Evolutionary conservation across 2,888 invertebrate species (phyloP).

Genomic region (Cenopis cana): DNA sequence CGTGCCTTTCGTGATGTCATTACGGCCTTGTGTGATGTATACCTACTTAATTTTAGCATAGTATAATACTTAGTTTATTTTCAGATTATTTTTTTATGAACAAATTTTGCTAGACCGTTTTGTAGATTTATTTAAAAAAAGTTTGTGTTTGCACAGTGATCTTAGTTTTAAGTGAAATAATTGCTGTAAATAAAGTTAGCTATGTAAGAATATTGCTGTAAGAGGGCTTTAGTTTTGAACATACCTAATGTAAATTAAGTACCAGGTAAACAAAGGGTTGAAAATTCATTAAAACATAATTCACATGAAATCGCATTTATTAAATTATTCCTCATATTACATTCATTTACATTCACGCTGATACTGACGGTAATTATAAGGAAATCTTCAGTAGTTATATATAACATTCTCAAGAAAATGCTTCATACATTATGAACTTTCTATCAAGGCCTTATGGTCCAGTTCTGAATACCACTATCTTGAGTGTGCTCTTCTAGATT

Average conservation of each 20-base stretch:
- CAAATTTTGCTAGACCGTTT: too few relatives aligned
- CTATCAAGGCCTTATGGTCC: background rate
- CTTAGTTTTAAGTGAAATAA: background rate
- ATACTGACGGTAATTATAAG: slow-evolving; percentile 7
- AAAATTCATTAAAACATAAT: background rate
- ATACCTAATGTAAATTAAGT: slow-evolving; percentile 45
- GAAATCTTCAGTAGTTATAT: too few relatives aligned
- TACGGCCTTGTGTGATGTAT: too few relatives aligned
- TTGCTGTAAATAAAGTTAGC: slow-evolving; percentile 1
- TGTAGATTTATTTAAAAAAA: too few relatives aligned
- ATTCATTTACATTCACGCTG: slow-evolving; percentile 18
- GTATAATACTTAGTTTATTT: too few relatives aligned
- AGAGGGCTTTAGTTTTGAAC: background rate
- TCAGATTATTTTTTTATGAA: too few relatives aligned
- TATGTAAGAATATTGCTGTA: too few relatives aligned
- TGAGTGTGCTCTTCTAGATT: too few relatives aligned
- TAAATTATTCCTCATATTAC: slow-evolving; percentile 23
- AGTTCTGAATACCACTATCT: background rate
- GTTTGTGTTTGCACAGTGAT: too few relatives aligned
- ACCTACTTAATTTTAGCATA: too few relatives aligned
- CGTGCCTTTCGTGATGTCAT: too few relatives aligned
- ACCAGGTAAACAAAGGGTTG: too few relatives aligned
- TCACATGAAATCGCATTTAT: slow-evolving; percentile 32
- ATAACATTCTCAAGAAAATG: background rate
- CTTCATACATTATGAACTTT: background rate